Conservation (phyloP, 2,113 vertebrate species). For the Paralichthys olivaceus region DNA sequence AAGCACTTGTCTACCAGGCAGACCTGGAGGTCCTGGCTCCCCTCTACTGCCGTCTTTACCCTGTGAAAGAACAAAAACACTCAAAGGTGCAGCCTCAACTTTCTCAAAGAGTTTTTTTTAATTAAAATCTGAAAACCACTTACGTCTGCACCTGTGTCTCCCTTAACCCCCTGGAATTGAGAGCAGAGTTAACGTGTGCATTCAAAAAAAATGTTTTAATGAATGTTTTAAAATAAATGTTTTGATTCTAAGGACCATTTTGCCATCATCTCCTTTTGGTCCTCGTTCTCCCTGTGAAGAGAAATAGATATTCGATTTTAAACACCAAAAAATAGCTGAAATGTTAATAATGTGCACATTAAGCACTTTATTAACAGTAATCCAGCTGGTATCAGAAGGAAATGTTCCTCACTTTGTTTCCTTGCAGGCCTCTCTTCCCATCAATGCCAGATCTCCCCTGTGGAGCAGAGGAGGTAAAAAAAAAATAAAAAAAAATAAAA, state of each 20-base stretch:
- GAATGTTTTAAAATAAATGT: neutral
- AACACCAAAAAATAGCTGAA: neutral
- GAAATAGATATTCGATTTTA: neutral
- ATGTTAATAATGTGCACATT: neutral
- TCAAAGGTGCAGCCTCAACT: neutral
- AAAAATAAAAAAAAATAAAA: too few relatives aligned
- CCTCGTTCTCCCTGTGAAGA: constrained; percentile 77
- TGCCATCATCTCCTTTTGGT: constrained; percentile 72
- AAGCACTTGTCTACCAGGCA: constrained; percentile 78
- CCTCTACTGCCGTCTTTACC: constrained; percentile 82
- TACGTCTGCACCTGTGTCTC: constrained; percentile 76
- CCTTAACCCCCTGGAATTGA: constrained; percentile 79
- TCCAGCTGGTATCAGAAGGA: constrained; percentile 4
- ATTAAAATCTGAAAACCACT: constrained; percentile 27
- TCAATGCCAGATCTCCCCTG: constrained; percentile 83
- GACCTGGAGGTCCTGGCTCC: constrained; percentile 80
- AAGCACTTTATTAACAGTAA: neutral
- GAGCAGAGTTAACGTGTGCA: constrained; percentile 3
- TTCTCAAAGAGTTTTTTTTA: neutral
- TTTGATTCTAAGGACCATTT: constrained; percentile 69
- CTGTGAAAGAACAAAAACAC: constrained; percentile 49
- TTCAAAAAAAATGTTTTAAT: neutral
- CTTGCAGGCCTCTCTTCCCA: constrained; percentile 82
- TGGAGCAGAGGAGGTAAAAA: constrained; percentile 26
- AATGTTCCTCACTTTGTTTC: constrained; percentile 77